phyloP scores from a whole-genome alignment of 2,797 vertebrate species.

The Clarias pachynema region DNA sequence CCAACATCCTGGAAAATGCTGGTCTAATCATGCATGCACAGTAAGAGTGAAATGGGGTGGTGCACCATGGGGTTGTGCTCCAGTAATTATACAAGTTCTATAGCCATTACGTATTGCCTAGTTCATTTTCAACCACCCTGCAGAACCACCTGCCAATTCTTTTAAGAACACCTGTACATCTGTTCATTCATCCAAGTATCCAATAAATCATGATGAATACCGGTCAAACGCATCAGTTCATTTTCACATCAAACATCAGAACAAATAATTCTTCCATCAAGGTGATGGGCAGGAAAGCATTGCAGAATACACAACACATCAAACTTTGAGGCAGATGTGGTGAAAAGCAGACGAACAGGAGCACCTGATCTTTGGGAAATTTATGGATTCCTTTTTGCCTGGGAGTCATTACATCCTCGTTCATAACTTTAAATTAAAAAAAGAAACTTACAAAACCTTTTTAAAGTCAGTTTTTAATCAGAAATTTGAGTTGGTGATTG shows the following conservation, averaged over 20 bases:
- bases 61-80: too few relatives aligned
- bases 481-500: slow-evolving; percentile 33
- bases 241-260: neutral
- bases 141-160: neutral
- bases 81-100: too few relatives aligned
- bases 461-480: slow-evolving; percentile 43
- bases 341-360: neutral
- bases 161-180: neutral
- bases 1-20: too few relatives aligned
- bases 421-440: neutral
- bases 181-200: neutral
- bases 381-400: too few relatives aligned
- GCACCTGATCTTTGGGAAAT: too few relatives aligned
- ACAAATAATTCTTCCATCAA: neutral
- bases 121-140: too few relatives aligned
- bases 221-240: neutral
- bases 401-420: too few relatives aligned
- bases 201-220: neutral
- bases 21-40: too few relatives aligned
- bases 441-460: neutral
- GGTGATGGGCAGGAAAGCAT: neutral
- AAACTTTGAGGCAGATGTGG: neutral
- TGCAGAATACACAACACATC: neutral
- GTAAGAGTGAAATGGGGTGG: too few relatives aligned
- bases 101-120: too few relatives aligned